phyloP scores from a whole-genome alignment of 2,113 vertebrate species.

The Mirounga angustirostris region DNA sequence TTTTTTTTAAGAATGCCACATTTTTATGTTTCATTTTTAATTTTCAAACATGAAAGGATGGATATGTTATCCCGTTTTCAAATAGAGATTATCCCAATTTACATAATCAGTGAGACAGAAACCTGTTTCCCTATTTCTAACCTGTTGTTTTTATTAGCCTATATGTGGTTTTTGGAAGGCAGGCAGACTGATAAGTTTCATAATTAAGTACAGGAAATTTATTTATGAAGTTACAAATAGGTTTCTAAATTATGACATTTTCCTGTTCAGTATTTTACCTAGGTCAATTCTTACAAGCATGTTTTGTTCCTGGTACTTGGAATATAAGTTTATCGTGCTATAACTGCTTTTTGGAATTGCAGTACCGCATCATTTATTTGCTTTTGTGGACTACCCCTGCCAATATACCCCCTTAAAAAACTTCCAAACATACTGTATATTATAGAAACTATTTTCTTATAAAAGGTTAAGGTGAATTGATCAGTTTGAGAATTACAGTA shows the following conservation, averaged over 20 bases:
- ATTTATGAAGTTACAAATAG: background rate
- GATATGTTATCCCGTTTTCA: conserved; percentile 19
- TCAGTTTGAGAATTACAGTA: conserved; percentile 18
- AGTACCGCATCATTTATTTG: background rate
- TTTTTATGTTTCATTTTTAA: conserved; percentile 35
- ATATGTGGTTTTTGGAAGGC: background rate
- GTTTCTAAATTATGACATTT: conserved; percentile 8
- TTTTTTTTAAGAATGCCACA: background rate
- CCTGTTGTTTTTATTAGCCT: background rate
- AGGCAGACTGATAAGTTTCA: background rate
- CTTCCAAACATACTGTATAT: background rate
- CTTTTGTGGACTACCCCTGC: background rate
- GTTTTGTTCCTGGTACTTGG: conserved; percentile 52
- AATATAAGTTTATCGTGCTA: background rate
- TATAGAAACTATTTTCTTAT: background rate
- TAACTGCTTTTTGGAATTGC: conserved; percentile 2
- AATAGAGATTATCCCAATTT: conserved; percentile 5
- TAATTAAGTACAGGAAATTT: background rate
- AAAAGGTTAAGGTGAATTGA: background rate
- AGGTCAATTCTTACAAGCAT: background rate
- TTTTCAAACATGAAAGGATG: conserved; percentile 38
- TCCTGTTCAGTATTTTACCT: background rate
- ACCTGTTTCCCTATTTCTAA: background rate
- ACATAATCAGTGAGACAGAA: background rate
- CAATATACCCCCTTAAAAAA: background rate